Conservation (phyloP, 2,888 invertebrate species). For the Eristalinus aeneus region DNA sequence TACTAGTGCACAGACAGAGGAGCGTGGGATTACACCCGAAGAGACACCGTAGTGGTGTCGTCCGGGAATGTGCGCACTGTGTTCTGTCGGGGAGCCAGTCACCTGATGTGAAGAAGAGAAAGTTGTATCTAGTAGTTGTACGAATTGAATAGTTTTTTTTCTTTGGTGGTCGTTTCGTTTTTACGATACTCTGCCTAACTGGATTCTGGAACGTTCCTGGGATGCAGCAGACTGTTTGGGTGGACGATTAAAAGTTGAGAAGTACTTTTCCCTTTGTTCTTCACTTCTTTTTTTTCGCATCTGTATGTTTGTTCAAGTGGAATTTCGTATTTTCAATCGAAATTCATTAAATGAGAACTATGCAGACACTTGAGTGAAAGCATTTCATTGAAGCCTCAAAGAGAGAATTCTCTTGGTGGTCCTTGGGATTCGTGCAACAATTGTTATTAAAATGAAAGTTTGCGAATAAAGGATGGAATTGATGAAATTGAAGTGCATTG, state of each 20-base stretch:
- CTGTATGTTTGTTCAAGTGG: background rate
- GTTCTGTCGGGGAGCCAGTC: conserved; percentile 29
- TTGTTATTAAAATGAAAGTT: background rate
- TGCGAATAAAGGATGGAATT: background rate
- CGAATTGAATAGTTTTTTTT: background rate
- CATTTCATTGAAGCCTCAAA: background rate
- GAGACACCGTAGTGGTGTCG: conserved; percentile 43
- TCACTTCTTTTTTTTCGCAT: background rate
- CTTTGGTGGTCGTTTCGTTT: background rate
- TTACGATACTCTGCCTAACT: background rate
- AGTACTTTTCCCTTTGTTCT: background rate
- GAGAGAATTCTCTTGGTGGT: background rate
- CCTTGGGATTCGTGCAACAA: background rate
- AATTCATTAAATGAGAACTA: conserved; percentile 6
- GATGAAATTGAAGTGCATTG: too few relatives aligned
- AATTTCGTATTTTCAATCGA: background rate
- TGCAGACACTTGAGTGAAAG: conserved; percentile 1
- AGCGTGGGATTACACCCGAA: conserved; percentile 53
- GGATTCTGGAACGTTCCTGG: background rate
- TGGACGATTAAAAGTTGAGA: background rate
- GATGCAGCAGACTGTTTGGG: background rate
- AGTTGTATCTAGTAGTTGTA: background rate
- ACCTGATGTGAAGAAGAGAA: conserved; percentile 57
- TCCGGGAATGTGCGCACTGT: conserved; percentile 11
- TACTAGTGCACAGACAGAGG: conserved; percentile 21